These are phyloP conservation scores for Mus caroli DNA, from an alignment of 2,797 vertebrate genomes.

Conservation along the genomic window DNA sequence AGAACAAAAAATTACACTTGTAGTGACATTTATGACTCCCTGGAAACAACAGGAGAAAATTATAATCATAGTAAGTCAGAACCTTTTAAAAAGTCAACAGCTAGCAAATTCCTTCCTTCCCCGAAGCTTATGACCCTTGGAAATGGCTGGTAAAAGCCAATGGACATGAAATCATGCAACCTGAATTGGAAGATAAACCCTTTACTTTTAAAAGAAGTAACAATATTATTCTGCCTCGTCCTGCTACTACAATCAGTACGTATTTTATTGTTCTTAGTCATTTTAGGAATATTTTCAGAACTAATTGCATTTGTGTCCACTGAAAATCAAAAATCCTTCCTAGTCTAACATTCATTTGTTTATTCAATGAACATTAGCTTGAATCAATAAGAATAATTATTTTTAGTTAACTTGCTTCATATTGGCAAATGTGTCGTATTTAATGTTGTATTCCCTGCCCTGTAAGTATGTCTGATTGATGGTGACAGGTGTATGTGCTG, in stretches of 20 bases:
- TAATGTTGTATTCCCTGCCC: neutral
- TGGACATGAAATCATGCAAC: conserved; percentile 30
- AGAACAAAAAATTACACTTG: conserved; percentile 72
- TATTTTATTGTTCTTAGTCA: neutral
- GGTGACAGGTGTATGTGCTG: neutral
- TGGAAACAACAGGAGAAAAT: conserved; percentile 51
- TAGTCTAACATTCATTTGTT: conserved; percentile 14
- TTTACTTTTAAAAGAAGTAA: conserved; percentile 40
- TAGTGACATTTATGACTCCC: conserved; percentile 71
- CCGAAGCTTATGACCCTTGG: neutral
- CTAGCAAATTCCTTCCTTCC: conserved; percentile 56
- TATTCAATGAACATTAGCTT: neutral
- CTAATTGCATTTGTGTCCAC: neutral
- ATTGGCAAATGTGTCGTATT: conserved; percentile 20
- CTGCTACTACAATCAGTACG: neutral
- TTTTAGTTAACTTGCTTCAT: conserved; percentile 19
- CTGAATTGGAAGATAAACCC: conserved; percentile 37
- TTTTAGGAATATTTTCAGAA: neutral
- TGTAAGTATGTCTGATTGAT: neutral
- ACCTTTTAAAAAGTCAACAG: conserved; percentile 64
- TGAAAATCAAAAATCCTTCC: conserved; percentile 20
- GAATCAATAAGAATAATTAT: neutral
- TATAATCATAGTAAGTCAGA: conserved; percentile 50
- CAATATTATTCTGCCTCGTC: neutral
- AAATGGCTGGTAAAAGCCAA: conserved; percentile 44